Conservation (phyloP, 2,113 vertebrate genomes). For the Rhynchomys soricoides region DNA sequence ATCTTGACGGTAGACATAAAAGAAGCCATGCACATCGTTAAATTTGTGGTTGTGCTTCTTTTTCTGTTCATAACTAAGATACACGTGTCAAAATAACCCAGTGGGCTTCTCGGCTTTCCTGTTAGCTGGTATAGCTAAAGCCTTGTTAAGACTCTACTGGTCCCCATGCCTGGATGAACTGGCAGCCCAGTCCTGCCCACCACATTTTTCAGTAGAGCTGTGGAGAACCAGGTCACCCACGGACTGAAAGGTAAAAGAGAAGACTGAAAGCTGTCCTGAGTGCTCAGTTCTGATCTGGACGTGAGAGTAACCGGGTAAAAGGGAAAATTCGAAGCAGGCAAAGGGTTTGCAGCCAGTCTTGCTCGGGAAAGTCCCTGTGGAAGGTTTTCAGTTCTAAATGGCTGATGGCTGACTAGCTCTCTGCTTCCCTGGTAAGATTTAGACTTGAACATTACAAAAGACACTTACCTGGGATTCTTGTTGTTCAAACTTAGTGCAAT, state of each 20-base stretch:
- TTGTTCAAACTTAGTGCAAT: constrained; percentile 98
- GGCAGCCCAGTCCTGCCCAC: not conserved
- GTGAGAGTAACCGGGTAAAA: not conserved
- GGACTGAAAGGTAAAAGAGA: not conserved
- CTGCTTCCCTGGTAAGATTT: not conserved
- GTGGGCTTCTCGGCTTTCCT: not conserved
- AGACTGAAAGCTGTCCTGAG: not conserved
- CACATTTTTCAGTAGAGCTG: not conserved
- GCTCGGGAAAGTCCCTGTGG: not conserved
- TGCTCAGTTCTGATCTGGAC: not conserved
- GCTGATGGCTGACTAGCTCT: not conserved
- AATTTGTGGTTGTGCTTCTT: not conserved
- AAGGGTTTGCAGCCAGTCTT: not conserved
- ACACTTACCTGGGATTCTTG: constrained; percentile 95
- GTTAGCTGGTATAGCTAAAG: not conserved
- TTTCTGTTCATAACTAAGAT: not conserved
- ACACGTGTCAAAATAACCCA: not conserved
- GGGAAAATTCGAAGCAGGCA: not conserved
- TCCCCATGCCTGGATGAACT: not conserved
- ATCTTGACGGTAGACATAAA: not conserved
- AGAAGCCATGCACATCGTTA: not conserved
- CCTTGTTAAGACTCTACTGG: not conserved
- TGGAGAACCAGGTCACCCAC: not conserved
- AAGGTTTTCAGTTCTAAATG: not conserved
- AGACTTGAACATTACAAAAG: not conserved